Percentiles rank a stretch among this genome's conserved stretches.
These are phyloP conservation scores for Adelognathus sp. DNA, from an alignment of 2,888 invertebrate species.

Conservation along the genomic window DNA sequence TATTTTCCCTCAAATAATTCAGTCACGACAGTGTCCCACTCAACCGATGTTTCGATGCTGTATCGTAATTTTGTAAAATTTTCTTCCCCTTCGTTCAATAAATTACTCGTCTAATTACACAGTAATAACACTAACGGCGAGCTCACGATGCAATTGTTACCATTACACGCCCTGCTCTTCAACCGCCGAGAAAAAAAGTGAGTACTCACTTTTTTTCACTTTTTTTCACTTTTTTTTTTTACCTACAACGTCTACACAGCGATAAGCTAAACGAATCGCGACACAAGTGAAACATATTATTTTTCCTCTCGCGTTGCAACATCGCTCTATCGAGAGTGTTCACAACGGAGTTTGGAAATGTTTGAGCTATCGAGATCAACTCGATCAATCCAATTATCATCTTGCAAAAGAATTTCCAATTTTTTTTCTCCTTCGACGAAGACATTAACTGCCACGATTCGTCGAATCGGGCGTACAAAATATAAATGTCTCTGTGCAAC, in stretches of 20 bases:
- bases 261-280: slow-evolving; percentile 50
- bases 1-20: neutral
- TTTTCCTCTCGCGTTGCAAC: slow-evolving; percentile 1
- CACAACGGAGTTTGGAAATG: slow-evolving; percentile 27
- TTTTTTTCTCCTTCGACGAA: neutral
- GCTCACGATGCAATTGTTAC: slow-evolving; percentile 18
- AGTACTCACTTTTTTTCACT: no score
- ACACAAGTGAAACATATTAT: slow-evolving; percentile 20
- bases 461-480: slow-evolving; percentile 35
- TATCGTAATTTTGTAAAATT: slow-evolving; percentile 11
- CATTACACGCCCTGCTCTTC: slow-evolving; percentile 19
- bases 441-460: slow-evolving; percentile 2
- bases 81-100: no score
- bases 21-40: slow-evolving; percentile 25
- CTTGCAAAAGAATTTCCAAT: neutral
- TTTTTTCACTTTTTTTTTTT: slow-evolving; percentile 33
- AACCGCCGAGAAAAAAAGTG: slow-evolving; percentile 32
- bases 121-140: slow-evolving; percentile 50
- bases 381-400: slow-evolving; percentile 44
- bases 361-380: slow-evolving; percentile 58
- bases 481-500: slow-evolving; percentile 14
- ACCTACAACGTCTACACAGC: slow-evolving; percentile 54
- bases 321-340: slow-evolving; percentile 4
- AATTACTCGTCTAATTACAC: slow-evolving; percentile 36
- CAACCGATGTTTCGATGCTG: slow-evolving; percentile 41